Percentiles rank a stretch among this genome's conserved stretches.
phyloP scores from a whole-genome alignment of 2,888 invertebrate species.

The Aplocera efformata region DNA sequence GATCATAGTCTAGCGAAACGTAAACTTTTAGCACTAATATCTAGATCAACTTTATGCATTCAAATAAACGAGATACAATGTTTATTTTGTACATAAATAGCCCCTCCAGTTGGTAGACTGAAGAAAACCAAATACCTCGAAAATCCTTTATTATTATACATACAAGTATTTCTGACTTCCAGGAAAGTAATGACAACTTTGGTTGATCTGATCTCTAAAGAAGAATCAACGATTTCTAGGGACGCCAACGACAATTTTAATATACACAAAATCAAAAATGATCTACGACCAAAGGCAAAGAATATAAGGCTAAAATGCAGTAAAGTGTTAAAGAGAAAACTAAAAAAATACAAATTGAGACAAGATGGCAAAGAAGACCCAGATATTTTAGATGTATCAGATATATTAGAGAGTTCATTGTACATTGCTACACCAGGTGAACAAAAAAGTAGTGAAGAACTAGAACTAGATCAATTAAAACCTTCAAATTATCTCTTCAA shows the following conservation, averaged over 20 bases:
- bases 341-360: constrained; percentile 65
- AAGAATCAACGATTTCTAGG: constrained; percentile 21
- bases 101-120: no score
- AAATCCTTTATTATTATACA: no score
- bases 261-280: constrained; percentile 33
- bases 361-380: constrained; percentile 67
- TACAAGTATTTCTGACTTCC: no score
- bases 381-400: constrained; percentile 66
- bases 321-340: constrained; percentile 54
- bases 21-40: no score
- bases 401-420: constrained; percentile 48
- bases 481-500: constrained; percentile 61
- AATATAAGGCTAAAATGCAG: constrained; percentile 50
- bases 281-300: constrained; percentile 50
- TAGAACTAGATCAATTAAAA: constrained; percentile 34
- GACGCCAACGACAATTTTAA: constrained; percentile 24
- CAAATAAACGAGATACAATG: no score
- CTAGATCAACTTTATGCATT: no score
- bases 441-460: constrained; percentile 22
- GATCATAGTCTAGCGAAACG: no score
- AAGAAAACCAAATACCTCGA: no score
- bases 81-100: no score
- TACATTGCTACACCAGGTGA: constrained; percentile 55
- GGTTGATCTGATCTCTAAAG: constrained; percentile 34
- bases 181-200: constrained; percentile 66